phyloP scores from a whole-genome alignment of 2,797 vertebrate genomes.

The Enteromius mattozi region DNA sequence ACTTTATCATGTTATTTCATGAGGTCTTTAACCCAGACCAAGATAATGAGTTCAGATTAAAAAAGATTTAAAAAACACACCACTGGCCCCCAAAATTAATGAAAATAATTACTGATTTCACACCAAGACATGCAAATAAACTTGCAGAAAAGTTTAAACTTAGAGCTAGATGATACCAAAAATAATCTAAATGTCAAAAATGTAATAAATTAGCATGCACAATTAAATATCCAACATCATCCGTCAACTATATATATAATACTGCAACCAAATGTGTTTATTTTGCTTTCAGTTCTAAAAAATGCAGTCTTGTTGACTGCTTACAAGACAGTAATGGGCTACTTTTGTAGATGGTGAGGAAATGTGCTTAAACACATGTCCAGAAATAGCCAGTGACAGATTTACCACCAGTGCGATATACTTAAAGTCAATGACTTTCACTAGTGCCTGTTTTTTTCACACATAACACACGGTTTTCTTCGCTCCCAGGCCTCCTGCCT shows the following conservation, averaged over 20 bases:
- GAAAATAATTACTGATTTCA: not conserved
- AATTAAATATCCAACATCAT: not conserved
- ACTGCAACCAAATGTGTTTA: not conserved
- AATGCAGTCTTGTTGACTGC: not conserved
- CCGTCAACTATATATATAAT: not conserved
- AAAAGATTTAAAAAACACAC: not conserved
- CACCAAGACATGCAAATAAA: not conserved
- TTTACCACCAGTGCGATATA: not conserved
- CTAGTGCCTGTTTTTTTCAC: not conserved
- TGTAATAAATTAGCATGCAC: not conserved
- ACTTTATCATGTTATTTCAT: not conserved
- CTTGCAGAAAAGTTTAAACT: not conserved
- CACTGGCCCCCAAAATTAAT: not conserved
- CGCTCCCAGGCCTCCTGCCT: not conserved
- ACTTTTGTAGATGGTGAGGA: not conserved
- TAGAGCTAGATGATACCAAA: not conserved
- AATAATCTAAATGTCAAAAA: not conserved
- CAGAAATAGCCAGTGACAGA: slow-evolving; percentile 4
- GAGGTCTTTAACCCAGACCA: not conserved
- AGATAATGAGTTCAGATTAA: not conserved
- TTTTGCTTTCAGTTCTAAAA: not conserved
- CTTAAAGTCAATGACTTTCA: slow-evolving; percentile 28
- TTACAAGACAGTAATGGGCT: not conserved
- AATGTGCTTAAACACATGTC: slow-evolving; percentile 18
- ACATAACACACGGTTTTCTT: slow-evolving; percentile 12